A percentile compares a stretch with the other conserved stretches of the same genome.
phyloP scores from a whole-genome alignment of 1,140 invertebrate species.

The Drosophila paulistorum region DNA sequence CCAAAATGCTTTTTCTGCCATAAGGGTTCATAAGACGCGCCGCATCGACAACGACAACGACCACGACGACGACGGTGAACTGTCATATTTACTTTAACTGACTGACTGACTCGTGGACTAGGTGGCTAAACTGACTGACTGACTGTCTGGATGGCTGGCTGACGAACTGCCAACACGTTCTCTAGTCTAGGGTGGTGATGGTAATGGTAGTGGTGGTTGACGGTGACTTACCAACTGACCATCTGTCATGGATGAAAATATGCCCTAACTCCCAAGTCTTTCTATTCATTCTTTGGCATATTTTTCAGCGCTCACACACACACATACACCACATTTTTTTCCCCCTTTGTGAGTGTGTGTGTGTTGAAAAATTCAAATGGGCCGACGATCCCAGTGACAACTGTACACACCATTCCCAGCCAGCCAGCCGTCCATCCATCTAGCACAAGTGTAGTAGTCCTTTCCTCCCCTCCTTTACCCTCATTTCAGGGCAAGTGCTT shows the following conservation, averaged over 20 bases:
- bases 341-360: conserved; percentile 28
- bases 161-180: conserved; percentile 43
- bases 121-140: conserved; percentile 12
- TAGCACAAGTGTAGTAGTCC: conserved; percentile 40
- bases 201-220: conserved; percentile 48
- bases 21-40: conserved; percentile 53
- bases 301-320: conserved; percentile 18
- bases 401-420: conserved; percentile 36
- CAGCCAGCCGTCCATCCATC: not conserved
- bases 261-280: conserved; percentile 2
- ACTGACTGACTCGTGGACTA: conserved; percentile 33
- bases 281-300: conserved; percentile 21
- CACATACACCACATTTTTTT: not conserved
- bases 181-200: conserved; percentile 42
- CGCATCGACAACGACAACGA: not conserved
- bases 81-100: conserved; percentile 62
- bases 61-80: conserved; percentile 39
- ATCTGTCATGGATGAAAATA: conserved; percentile 55
- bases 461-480: not conserved
- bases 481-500: conserved; percentile 22
- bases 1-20: conserved; percentile 39
- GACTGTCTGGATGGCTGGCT: conserved; percentile 36
- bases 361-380: conserved; percentile 48
- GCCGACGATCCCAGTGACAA: conserved; percentile 33
- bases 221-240: conserved; percentile 63